These are phyloP conservation scores for Sphyrna mokarran DNA, from an alignment of 2,113 vertebrate species.

Conservation along the genomic window DNA sequence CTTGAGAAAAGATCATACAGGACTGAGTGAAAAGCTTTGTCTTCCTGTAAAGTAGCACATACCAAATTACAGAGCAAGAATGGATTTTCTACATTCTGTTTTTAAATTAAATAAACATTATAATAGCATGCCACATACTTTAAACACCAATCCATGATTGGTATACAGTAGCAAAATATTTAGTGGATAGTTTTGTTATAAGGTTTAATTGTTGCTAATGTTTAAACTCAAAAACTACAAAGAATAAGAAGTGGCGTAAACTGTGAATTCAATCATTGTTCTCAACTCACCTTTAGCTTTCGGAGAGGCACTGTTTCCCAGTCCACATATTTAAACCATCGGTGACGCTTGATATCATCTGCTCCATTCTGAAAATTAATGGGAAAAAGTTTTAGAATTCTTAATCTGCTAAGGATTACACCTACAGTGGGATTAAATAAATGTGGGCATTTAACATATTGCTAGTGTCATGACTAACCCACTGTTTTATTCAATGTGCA, in stretches of 20 bases:
- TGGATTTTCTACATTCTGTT: background rate
- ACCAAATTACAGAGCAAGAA: background rate
- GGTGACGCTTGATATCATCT: slow-evolving; percentile 82
- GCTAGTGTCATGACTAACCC: background rate
- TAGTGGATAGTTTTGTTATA: background rate
- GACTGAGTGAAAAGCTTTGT: background rate
- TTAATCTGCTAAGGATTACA: background rate
- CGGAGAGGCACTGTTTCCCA: slow-evolving; percentile 80
- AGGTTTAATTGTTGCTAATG: background rate
- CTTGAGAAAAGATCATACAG: background rate
- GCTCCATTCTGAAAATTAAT: slow-evolving; percentile 74
- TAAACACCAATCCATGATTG: background rate
- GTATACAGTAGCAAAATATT: background rate
- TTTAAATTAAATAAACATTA: background rate
- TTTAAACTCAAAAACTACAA: background rate
- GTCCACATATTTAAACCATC: slow-evolving; percentile 86
- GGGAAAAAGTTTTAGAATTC: background rate
- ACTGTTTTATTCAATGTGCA: background rate
- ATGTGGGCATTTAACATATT: background rate
- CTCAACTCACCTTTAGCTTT: slow-evolving; percentile 71
- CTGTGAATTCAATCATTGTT: background rate
- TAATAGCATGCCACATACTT: background rate
- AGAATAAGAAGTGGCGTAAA: background rate
- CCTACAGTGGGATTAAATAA: background rate
- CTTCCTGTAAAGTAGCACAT: background rate